Evolutionary conservation across 2,113 vertebrate species (phyloP).

Genomic region (Brachyhypopomus occidentalis): DNA sequence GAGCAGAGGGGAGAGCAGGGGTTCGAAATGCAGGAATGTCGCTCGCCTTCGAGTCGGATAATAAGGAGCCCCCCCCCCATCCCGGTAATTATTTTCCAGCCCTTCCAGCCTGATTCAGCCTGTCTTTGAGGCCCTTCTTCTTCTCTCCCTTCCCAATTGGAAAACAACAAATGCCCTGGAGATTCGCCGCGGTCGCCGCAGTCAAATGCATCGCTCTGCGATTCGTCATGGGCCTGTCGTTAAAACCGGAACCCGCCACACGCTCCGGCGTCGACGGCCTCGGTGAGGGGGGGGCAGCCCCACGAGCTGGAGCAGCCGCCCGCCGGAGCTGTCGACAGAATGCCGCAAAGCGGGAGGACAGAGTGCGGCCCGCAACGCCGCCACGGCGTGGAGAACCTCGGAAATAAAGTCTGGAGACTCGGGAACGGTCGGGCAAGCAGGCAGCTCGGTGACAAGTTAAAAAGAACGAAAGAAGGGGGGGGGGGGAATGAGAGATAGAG

Average conservation of each 20-base stretch:
- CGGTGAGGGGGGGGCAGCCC: conserved; percentile 13
- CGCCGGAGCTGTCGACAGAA: not conserved
- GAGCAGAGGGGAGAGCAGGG: conserved; percentile 16
- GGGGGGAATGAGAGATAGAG: not conserved
- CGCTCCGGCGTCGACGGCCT: conserved; percentile 33
- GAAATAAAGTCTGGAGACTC: not conserved
- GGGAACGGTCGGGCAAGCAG: not conserved
- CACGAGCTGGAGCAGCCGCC: conserved; percentile 22
- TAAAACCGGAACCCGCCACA: conserved; percentile 18
- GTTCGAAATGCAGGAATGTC: conserved; percentile 46
- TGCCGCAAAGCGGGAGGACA: not conserved
- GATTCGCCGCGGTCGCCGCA: not conserved
- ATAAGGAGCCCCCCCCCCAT: conserved; percentile 39
- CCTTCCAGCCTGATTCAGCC: conserved; percentile 43
- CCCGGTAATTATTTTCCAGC: conserved; percentile 49
- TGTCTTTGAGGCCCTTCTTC: conserved; percentile 27
- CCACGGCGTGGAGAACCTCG: not conserved
- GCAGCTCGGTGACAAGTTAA: conserved; percentile 15
- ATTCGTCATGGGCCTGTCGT: conserved; percentile 42
- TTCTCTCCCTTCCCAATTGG: conserved; percentile 19
- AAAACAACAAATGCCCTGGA: conserved; percentile 51
- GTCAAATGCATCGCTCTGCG: conserved; percentile 38
- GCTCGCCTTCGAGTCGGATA: conserved; percentile 20
- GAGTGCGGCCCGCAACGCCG: too few species aligned
- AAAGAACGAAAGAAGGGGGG: not conserved